phyloP scores from a whole-genome alignment of 2,888 invertebrate species.

The Nasonovia ribisnigri region DNA sequence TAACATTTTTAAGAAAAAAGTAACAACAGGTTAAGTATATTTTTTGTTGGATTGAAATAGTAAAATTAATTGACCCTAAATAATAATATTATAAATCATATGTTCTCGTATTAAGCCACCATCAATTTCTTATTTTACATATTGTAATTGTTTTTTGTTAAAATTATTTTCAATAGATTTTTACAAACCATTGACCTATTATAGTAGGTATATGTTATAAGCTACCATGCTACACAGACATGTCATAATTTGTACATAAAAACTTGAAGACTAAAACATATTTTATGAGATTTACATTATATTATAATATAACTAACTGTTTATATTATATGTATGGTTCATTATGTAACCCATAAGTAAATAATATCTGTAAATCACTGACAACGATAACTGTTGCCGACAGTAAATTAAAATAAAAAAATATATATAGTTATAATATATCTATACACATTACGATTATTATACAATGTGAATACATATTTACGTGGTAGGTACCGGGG shows the following conservation, averaged over 20 bases:
- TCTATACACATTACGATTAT: background rate
- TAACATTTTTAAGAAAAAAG: too few relatives aligned
- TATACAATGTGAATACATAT: background rate
- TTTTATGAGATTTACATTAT: too few relatives aligned
- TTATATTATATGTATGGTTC: background rate
- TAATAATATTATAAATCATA: too few relatives aligned
- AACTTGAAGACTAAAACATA: background rate
- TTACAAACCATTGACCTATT: background rate
- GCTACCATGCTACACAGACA: background rate
- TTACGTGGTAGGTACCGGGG: background rate
- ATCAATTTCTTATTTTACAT: background rate
- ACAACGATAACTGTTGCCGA: background rate
- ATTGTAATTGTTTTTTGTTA: background rate
- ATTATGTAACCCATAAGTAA: background rate
- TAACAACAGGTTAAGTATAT: background rate
- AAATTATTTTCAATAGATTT: background rate
- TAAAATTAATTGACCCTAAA: background rate
- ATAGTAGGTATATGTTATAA: too few relatives aligned
- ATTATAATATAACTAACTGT: too few relatives aligned
- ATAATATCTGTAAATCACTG: background rate
- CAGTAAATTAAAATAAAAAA: background rate
- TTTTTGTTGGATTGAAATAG: background rate
- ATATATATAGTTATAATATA: background rate
- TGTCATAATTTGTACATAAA: background rate
- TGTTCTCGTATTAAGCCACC: too few relatives aligned